phyloP scores from a whole-genome alignment of 2,797 vertebrate species.

The Gymnothorax reevesii region DNA sequence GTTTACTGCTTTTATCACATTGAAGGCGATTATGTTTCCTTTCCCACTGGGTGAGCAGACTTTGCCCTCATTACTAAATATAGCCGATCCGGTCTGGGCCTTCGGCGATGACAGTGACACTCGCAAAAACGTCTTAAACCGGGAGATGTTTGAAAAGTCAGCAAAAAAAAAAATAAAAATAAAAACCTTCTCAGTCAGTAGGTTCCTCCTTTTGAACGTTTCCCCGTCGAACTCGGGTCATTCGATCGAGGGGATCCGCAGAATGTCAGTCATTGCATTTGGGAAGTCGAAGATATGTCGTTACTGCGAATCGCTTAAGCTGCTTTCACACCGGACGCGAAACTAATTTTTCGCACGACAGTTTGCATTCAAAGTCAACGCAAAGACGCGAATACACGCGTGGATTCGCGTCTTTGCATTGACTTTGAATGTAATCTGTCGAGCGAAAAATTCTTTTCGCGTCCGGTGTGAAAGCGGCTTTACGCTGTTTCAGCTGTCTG shows the following conservation, averaged over 20 bases:
- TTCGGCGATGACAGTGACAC: background rate
- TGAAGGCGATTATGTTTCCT: background rate
- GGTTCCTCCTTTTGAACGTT: background rate
- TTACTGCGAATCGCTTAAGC: background rate
- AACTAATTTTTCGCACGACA: too few relatives aligned
- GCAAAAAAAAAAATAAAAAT: background rate
- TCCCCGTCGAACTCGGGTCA: background rate
- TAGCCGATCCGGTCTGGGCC: background rate
- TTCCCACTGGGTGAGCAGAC: background rate
- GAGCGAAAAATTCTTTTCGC: too few relatives aligned
- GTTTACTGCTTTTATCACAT: background rate
- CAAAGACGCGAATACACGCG: too few relatives aligned
- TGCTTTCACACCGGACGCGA: background rate
- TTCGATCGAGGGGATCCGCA: background rate
- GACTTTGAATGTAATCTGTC: too few relatives aligned
- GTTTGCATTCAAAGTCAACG: too few relatives aligned
- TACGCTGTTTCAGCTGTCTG: background rate
- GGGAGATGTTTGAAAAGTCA: background rate
- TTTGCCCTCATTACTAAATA: constrained; percentile 17
- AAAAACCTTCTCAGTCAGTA: background rate
- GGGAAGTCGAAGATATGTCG: background rate
- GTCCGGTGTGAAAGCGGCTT: too few relatives aligned
- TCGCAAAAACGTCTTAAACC: background rate
- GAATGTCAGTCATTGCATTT: background rate
- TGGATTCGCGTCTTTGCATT: too few relatives aligned